These are phyloP conservation scores for Ashinkailepas kermadecensis DNA, from an alignment of 2,888 invertebrate species.

Conservation along the genomic window DNA sequence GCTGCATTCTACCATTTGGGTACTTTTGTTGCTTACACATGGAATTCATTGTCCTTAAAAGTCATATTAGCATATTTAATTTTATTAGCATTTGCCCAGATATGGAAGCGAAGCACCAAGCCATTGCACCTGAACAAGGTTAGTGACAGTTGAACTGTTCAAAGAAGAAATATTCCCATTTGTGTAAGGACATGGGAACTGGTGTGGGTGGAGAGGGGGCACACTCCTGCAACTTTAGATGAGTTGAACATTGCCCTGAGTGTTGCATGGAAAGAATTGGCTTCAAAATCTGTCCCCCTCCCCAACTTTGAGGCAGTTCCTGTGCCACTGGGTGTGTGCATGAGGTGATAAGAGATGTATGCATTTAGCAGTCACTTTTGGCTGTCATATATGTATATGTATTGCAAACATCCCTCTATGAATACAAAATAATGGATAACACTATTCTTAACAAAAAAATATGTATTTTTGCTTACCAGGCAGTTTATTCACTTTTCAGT, in stretches of 20 bases:
- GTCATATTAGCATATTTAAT: neutral
- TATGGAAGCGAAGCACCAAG: neutral
- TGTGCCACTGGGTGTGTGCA: neutral
- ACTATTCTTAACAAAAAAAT: too few relatives aligned
- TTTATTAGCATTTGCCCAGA: neutral
- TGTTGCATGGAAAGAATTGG: neutral
- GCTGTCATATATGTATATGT: too few relatives aligned
- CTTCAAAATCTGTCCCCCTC: neutral
- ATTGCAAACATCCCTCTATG: too few relatives aligned
- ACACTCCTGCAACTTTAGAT: too few relatives aligned
- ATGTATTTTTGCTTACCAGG: too few relatives aligned
- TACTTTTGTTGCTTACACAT: neutral
- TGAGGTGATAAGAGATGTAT: too few relatives aligned
- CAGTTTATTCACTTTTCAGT: too few relatives aligned
- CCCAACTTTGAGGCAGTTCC: neutral
- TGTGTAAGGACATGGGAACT: neutral
- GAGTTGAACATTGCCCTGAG: neutral
- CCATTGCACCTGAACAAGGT: neutral
- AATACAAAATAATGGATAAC: too few relatives aligned
- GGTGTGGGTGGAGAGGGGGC: too few relatives aligned
- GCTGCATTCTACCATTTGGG: neutral
- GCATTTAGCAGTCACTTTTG: too few relatives aligned
- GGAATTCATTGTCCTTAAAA: neutral
- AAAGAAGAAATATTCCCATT: neutral
- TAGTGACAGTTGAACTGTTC: neutral